phyloP scores from a whole-genome alignment of 1,140 invertebrate species.

The Diachasmimorpha longicaudata region DNA sequence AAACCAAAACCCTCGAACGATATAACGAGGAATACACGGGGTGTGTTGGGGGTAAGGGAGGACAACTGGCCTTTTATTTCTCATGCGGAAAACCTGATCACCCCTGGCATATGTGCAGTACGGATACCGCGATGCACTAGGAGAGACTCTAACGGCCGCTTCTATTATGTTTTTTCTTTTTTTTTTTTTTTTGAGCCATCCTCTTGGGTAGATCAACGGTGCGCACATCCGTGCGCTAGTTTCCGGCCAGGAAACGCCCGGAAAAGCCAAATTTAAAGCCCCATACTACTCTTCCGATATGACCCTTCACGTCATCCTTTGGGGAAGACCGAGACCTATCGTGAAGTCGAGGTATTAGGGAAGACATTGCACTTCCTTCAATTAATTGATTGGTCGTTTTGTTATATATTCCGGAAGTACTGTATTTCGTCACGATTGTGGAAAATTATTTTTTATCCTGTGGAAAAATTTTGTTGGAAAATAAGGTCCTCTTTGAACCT shows the following conservation, averaged over 20 bases:
- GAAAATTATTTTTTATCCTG: too few species aligned
- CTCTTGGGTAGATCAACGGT: not conserved
- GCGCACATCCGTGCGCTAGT: slow-evolving; percentile 2
- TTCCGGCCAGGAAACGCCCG: slow-evolving; percentile 8
- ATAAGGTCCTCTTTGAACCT: too few species aligned
- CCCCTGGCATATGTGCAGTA: not conserved
- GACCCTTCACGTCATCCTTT: not conserved
- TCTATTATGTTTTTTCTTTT: not conserved
- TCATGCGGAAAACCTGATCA: slow-evolving; percentile 13
- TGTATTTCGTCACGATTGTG: too few species aligned
- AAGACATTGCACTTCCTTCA: not conserved
- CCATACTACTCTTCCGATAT: not conserved
- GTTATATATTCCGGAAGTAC: not conserved
- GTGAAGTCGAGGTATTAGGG: not conserved
- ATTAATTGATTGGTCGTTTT: not conserved
- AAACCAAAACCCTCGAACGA: not conserved
- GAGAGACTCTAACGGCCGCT: not conserved
- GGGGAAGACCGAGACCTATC: not conserved
- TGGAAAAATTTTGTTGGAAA: too few species aligned
- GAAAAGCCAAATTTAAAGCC: slow-evolving; percentile 8
- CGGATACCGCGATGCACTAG: not conserved
- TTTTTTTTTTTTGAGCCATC: not conserved
- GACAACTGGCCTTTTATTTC: slow-evolving; percentile 5
- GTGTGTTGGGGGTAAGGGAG: too few species aligned
- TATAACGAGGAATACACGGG: not conserved